Conservation (phyloP, 2,797 vertebrate genomes). For the Liasis olivaceus region DNA sequence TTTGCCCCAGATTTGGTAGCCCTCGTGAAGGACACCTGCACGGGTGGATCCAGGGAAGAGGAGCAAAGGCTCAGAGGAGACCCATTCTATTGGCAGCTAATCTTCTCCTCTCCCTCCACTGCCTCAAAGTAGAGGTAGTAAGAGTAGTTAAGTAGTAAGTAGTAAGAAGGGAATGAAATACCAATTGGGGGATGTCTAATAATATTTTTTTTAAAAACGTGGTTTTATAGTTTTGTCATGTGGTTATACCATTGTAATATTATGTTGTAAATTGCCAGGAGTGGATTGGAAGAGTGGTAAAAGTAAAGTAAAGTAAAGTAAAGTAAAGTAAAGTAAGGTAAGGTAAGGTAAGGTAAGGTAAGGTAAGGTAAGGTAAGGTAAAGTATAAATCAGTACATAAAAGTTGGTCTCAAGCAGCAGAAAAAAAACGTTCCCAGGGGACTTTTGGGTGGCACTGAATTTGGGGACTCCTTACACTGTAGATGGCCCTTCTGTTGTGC, state of each 20-base stretch:
- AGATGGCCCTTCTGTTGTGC: background rate
- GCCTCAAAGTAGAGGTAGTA: background rate
- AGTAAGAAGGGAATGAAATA: background rate
- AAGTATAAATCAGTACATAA: background rate
- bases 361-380: no score
- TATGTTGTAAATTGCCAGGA: background rate
- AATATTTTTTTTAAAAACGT: background rate
- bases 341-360: no score
- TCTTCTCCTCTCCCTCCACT: background rate
- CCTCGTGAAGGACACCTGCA: background rate
- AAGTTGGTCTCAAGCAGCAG: background rate
- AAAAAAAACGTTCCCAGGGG: background rate
- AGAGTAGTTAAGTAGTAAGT: background rate
- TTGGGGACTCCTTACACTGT: background rate
- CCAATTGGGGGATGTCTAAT: background rate
- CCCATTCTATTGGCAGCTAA: background rate
- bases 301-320: background rate
- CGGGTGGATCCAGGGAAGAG: background rate
- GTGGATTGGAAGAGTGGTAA: background rate
- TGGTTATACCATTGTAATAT: background rate
- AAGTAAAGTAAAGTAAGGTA: no score
- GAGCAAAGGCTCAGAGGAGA: background rate
- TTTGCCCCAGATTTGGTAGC: background rate
- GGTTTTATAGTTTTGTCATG: background rate
- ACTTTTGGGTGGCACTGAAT: background rate